A percentile compares a stretch with the other conserved stretches of the same genome.
Evolutionary conservation across 2,888 invertebrate species (phyloP).

Genomic region (Sialis fuliginosa): DNA sequence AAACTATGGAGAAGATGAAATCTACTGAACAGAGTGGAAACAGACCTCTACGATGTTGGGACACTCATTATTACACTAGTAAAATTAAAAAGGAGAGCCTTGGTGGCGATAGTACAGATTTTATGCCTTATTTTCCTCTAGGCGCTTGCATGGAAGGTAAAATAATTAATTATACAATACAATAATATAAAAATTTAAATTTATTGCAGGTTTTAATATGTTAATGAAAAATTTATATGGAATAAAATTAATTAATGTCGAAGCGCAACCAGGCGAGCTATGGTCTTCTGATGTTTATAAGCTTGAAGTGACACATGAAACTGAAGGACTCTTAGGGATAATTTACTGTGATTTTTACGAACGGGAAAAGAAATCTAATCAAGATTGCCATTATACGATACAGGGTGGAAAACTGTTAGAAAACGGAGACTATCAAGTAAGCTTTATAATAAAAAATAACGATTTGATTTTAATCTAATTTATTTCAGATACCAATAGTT

Average conservation of each 20-base stretch:
- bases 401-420: conserved; percentile 69
- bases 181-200: neutral
- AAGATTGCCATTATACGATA: conserved; percentile 98
- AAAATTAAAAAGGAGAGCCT: conserved; percentile 55
- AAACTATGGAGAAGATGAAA: conserved; percentile 61
- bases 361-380: conserved; percentile 77
- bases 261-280: conserved; percentile 59
- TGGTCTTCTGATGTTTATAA: conserved; percentile 87
- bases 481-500: conserved; percentile 61
- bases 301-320: conserved; percentile 71
- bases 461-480: conserved; percentile 2
- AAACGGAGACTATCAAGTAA: conserved; percentile 68
- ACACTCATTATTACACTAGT: conserved; percentile 69
- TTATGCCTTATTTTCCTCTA: conserved; percentile 73
- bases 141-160: conserved; percentile 91
- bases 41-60: conserved; percentile 50
- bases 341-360: conserved; percentile 97
- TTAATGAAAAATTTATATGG: conserved; percentile 72
- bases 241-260: conserved; percentile 54
- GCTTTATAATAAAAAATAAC: neutral
- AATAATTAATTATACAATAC: neutral
- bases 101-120: conserved; percentile 51
- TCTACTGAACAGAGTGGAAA: conserved; percentile 17
- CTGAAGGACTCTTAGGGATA: conserved; percentile 68
- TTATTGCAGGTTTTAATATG: conserved; percentile 40